Evolutionary conservation across 2,797 vertebrate genomes (phyloP).

Genomic region (Spinibarbus caldwelli): DNA sequence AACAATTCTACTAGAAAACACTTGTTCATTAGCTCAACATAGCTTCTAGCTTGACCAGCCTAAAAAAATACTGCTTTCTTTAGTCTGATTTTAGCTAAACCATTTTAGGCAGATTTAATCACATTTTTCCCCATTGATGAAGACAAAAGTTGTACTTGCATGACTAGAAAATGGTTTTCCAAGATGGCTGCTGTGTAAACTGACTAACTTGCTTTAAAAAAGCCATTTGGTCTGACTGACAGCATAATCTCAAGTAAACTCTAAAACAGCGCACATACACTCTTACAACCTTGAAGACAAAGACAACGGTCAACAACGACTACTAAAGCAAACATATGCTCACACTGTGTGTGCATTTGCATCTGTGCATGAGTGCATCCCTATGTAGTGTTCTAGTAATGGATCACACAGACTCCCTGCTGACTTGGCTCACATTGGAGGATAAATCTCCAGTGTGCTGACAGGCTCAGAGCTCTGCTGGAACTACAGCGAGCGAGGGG

Average conservation of each 20-base stretch:
- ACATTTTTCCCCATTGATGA: not conserved
- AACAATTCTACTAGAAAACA: not conserved
- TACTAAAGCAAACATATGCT: slow-evolving; percentile 21
- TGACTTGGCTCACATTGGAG: slow-evolving; percentile 53
- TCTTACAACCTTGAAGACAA: slow-evolving; percentile 29
- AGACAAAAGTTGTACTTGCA: not conserved
- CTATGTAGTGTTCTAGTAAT: slow-evolving; percentile 43
- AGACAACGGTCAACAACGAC: not conserved
- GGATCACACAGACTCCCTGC: slow-evolving; percentile 48
- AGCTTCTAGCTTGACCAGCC: not conserved
- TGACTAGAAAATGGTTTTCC: not conserved
- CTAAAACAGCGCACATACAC: not conserved
- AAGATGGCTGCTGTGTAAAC: not conserved
- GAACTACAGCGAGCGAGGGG: not conserved
- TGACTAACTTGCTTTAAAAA: slow-evolving; percentile 5
- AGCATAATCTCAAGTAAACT: slow-evolving; percentile 14
- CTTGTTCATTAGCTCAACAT: not conserved
- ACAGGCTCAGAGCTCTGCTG: slow-evolving; percentile 57
- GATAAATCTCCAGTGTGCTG: slow-evolving; percentile 67
- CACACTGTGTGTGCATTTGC: slow-evolving; percentile 18
- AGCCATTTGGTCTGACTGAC: slow-evolving; percentile 18
- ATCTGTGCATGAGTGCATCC: slow-evolving; percentile 31
- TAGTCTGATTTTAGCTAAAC: not conserved
- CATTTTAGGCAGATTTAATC: not conserved
- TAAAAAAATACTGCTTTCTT: not conserved